Evolutionary conservation across 1,140 invertebrate species (phyloP), one percentile per base, ranked within the genome.

Genomic region (Araneus ventricosus): DNA sequence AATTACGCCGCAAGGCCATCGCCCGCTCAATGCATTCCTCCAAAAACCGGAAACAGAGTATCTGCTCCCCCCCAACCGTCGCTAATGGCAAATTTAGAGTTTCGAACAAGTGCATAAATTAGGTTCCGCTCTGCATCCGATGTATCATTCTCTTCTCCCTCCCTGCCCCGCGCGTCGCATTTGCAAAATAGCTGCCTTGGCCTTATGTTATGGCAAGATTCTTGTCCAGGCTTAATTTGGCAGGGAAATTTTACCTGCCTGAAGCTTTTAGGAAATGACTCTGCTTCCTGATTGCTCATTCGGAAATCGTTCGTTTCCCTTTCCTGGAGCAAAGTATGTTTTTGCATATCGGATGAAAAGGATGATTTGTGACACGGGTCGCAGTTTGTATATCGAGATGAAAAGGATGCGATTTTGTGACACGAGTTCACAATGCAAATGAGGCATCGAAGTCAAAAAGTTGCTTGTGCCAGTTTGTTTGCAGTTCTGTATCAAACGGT

Each of bases 31-130:
- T 17, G 24, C 80, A 84, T 41, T n/a, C 41, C 27, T 45, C 80
- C 10, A 57, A 63, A 63, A 87, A 37, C 14, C 34, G 30, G 85
- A 87, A 63, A 61, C 22, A 22, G 6, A 20, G 30, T 1, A 17
- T 41, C 80, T 22, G 27, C 27, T 39, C 39, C 61, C 52, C 24
- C n/a, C 30, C n/a, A n/a, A n/a, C n/a, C 75, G 8, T 67, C 87
- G 4, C 59, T 91, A 85, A 91, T 91, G 89, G 80, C 89, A 37
- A 84, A 84, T 84, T 84, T 84, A 57, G 37, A 52, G 52, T 75
- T 52, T 79, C 57, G 39, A 52, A 79, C 59, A 34, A 52, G 80
- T 37, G 89, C 89, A 84, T 84, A 91, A 91, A 91, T 91, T 82
- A 91, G 59, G 41, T 20, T n/a, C 45, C 4, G 70, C 30, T 37